A percentile compares a stretch with the other conserved stretches of the same genome.
Conservation (phyloP, 1,140 invertebrate species). For the Bathynomus jamesi region DNA sequence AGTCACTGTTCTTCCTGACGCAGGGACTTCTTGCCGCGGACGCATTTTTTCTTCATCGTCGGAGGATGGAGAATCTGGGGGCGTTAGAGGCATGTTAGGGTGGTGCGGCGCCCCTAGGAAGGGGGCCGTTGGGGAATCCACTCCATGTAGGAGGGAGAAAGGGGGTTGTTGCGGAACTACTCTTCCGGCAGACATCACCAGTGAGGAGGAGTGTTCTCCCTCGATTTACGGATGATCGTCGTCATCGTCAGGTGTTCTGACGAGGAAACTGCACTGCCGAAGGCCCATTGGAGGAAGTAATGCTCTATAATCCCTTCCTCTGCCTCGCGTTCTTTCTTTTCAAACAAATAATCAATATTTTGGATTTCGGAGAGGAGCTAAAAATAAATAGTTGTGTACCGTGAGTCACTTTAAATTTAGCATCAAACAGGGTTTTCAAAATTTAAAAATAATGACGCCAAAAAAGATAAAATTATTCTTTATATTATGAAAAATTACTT, state of each 20-base stretch:
- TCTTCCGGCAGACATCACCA: background rate
- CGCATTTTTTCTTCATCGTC: background rate
- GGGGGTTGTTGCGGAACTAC: background rate
- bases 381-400: background rate
- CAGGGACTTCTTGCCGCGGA: background rate
- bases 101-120: background rate
- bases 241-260: background rate
- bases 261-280: too few relatives aligned
- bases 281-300: background rate
- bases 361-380: background rate
- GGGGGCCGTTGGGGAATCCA: background rate
- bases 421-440: too few relatives aligned
- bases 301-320: too few relatives aligned
- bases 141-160: background rate
- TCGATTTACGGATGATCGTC: background rate
- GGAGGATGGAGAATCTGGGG: background rate
- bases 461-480: too few relatives aligned
- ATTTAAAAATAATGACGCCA: too few relatives aligned
- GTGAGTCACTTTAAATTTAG: too few relatives aligned
- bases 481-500: too few relatives aligned
- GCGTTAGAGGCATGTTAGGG: background rate
- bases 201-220: background rate
- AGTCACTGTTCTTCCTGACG: background rate
- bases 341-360: background rate
- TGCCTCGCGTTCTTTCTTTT: too few relatives aligned